These are phyloP conservation scores for Sorex fumeus DNA, from an alignment of 2,113 vertebrate genomes.

Conservation along the genomic window DNA sequence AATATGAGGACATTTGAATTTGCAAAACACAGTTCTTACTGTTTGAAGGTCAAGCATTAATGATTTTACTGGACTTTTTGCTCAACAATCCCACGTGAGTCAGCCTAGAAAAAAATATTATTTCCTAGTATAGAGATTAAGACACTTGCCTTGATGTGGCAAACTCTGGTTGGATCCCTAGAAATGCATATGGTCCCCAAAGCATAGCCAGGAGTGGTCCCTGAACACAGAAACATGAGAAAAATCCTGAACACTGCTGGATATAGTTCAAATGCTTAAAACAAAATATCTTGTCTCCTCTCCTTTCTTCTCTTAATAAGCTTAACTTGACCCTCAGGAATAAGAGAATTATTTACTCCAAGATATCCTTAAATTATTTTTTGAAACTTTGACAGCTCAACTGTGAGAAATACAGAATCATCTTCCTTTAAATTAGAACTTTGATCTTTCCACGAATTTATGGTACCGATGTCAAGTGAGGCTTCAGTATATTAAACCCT, in stretches of 20 bases:
- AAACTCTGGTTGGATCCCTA: too few relatives aligned
- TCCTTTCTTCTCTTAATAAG: not conserved
- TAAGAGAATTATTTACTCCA: not conserved
- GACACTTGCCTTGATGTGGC: too few relatives aligned
- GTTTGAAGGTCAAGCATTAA: not conserved
- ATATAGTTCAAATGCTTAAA: too few relatives aligned
- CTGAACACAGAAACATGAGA: too few relatives aligned
- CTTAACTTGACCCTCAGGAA: not conserved
- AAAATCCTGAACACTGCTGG: too few relatives aligned
- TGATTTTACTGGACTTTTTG: not conserved
- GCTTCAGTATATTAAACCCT: not conserved
- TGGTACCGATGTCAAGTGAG: too few relatives aligned
- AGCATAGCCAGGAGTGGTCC: too few relatives aligned
- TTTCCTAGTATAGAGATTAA: not conserved
- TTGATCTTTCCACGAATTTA: not conserved
- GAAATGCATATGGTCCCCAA: too few relatives aligned
- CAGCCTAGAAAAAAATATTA: not conserved
- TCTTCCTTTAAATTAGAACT: not conserved
- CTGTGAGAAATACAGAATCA: not conserved
- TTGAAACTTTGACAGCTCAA: not conserved
- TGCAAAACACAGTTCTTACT: too few relatives aligned
- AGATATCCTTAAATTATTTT: conserved; percentile 1
- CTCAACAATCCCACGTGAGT: not conserved
- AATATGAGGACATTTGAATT: not conserved
- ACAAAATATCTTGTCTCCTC: not conserved